Evolutionary conservation across 2,797 vertebrate genomes (phyloP), one percentile per base, ranked within the genome.

Genomic region (Mycteria americana): DNA sequence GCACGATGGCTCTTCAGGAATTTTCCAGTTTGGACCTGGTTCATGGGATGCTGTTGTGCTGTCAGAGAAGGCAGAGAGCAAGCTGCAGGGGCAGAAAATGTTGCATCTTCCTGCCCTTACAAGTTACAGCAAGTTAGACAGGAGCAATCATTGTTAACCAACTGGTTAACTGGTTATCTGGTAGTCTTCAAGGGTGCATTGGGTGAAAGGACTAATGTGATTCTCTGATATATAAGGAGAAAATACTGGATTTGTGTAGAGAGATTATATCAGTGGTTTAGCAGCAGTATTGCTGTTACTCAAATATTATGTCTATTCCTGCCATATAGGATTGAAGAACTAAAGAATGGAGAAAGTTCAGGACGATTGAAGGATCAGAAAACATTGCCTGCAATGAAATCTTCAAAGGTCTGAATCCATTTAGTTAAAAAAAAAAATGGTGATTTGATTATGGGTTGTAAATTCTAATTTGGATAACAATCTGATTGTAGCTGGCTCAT

Each of bases 401-500:
- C 45, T 92, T 86, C 62, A 84, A 68, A 92, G 73, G n/a, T 74
- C 73, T 92, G 69, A 78, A 92, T 88, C 19, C 13, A 78, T 76
- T 73, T 43, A 37, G 30, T 73, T 53, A 9, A 7, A 8, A 51
- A 57, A 76, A 51, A 82, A 83, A 67, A 54, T 6, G 7, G 27
- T 65, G 31, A 73, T 83, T 94, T 95, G 43, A 93, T 93, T 82
- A 85, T 33, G 14, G 51, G 35, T 13, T 89, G 70, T 82, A 92
- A 87, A 87, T 85, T 93, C 74, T 89, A 92, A 96, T 93, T 96
- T 91, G 80, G 17, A 56, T 82, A 89, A 74, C 74, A 89, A 73
- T 91, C 67, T 89, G 86, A 89, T 82, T 87, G 80, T 82, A 87
- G 14, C 43, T 87, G 74, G 63, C 59, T 93, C 86, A 89, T 94